Conservation (phyloP, 2,888 invertebrate species). For the Acanthoscelides obtectus region DNA sequence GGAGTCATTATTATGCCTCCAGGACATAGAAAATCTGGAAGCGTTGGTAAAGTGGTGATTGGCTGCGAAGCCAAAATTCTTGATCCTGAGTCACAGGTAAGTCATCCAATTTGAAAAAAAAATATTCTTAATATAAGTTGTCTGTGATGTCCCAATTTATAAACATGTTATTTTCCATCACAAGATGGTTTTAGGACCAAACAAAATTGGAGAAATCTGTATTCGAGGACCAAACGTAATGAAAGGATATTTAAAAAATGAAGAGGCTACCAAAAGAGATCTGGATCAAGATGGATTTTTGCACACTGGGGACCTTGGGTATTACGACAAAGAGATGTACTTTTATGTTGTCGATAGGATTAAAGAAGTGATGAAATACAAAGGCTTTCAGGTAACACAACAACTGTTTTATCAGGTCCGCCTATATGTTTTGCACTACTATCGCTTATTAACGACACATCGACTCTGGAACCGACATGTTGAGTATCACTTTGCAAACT, state of each 20-base stretch:
- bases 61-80: slow-evolving; percentile 57
- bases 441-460: no score
- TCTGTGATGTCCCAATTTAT: no score
- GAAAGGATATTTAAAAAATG: slow-evolving; percentile 71
- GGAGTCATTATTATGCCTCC: slow-evolving; percentile 46
- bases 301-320: slow-evolving; percentile 75
- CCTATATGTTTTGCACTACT: no score
- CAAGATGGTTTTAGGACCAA: slow-evolving; percentile 57
- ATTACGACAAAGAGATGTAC: slow-evolving; percentile 67
- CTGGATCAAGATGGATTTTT: slow-evolving; percentile 71
- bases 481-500: no score
- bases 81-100: slow-evolving; percentile 43
- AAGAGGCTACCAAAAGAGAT: slow-evolving; percentile 54
- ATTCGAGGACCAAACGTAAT: slow-evolving; percentile 61
- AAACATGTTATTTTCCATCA: slow-evolving; percentile 24
- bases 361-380: slow-evolving; percentile 85
- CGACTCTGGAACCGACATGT: no score
- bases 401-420: no score
- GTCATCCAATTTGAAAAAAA: no score
- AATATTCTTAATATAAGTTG: no score
- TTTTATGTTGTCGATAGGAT: slow-evolving; percentile 77
- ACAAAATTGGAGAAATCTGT: slow-evolving; percentile 73
- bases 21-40: slow-evolving; percentile 49
- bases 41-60: slow-evolving; percentile 57
- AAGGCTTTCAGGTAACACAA: slow-evolving; percentile 73